These are phyloP conservation scores for Carpatolechia fugitivella DNA, from an alignment of 2,888 invertebrate species.

Conservation along the genomic window DNA sequence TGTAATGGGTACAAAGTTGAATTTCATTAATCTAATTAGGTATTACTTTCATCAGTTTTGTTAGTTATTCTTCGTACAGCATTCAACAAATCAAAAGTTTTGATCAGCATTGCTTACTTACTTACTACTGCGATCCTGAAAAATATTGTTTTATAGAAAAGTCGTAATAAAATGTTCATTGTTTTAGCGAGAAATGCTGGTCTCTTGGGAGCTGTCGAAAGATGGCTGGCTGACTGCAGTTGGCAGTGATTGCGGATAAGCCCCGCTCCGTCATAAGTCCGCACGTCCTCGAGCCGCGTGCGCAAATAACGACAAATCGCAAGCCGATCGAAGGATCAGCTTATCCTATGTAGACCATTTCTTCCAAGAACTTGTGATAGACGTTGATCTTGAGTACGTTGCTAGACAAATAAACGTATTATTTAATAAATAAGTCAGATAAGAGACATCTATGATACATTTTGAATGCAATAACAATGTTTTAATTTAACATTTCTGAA, in stretches of 20 bases:
- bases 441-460: no score
- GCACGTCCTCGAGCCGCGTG: conserved; percentile 42
- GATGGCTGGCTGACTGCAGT: background rate
- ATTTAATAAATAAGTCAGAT: no score
- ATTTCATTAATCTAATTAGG: no score
- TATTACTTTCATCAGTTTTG: no score
- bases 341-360: background rate
- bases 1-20: no score
- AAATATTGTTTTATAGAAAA: conserved; percentile 26
- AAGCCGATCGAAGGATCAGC: conserved; percentile 42
- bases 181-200: conserved; percentile 71
- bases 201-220: conserved; percentile 48
- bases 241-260: conserved; percentile 66
- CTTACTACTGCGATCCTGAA: background rate
- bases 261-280: conserved; percentile 59
- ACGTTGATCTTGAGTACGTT: no score
- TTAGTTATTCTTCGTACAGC: no score
- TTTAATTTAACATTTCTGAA: no score
- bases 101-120: no score
- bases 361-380: background rate
- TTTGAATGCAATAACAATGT: no score
- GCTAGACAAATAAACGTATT: no score
- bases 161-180: conserved; percentile 70
- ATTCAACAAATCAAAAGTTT: no score
- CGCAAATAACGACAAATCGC: conserved; percentile 74